phyloP scores from a whole-genome alignment of 2,113 vertebrate species.

The Barnardius zonarius region DNA sequence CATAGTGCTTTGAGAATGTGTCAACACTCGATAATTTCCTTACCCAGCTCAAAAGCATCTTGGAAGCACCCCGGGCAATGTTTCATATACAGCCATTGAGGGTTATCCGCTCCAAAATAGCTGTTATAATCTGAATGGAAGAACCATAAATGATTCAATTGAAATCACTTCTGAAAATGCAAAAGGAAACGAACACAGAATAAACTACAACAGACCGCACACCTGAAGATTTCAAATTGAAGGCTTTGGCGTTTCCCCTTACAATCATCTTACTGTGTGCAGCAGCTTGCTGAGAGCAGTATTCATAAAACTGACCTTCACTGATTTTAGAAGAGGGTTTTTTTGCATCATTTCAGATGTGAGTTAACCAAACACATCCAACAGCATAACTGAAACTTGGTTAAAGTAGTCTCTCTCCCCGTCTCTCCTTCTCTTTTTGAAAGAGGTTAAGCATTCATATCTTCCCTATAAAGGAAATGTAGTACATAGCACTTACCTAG shows the following conservation, averaged over 20 bases:
- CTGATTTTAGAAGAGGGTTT: neutral
- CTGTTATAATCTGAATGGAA: constrained; percentile 67
- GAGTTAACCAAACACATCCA: neutral
- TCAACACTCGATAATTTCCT: constrained; percentile 55
- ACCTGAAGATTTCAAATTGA: neutral
- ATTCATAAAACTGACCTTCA: neutral
- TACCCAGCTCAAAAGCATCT: constrained; percentile 68
- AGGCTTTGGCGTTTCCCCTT: neutral
- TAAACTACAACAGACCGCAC: neutral
- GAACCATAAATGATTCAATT: constrained; percentile 67
- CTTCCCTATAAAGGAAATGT: neutral
- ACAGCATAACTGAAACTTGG: neutral
- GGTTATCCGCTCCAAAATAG: constrained; percentile 66
- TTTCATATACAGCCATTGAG: constrained; percentile 64
- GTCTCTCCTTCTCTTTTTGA: neutral
- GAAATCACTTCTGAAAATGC: constrained; percentile 54
- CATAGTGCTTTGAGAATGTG: constrained; percentile 57
- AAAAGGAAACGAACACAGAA: constrained; percentile 55
- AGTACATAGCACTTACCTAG: neutral
- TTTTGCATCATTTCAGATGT: neutral
- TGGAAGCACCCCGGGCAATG: constrained; percentile 63
- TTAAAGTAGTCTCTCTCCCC: neutral
- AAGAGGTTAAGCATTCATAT: neutral
- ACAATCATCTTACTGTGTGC: neutral
- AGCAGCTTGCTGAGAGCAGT: neutral